A percentile compares a stretch with the other conserved stretches of the same genome.
Conservation (phyloP, 2,888 invertebrate genomes). For the Erpobdella octoculata region DNA sequence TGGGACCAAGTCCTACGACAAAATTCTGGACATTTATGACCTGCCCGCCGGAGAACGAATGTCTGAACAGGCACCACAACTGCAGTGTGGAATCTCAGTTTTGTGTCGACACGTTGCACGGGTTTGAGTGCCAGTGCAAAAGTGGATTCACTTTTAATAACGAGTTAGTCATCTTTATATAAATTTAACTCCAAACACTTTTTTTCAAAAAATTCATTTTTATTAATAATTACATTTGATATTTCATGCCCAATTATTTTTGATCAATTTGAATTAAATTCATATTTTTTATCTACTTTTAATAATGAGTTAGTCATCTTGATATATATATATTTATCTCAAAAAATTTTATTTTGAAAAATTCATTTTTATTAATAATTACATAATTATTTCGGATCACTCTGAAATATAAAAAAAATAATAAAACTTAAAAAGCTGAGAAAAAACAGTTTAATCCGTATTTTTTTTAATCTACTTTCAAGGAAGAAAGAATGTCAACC, state of each 20-base stretch:
- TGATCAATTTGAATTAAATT: too few relatives aligned
- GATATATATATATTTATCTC: too few relatives aligned
- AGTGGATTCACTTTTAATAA: constrained; percentile 45
- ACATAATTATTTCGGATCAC: too few relatives aligned
- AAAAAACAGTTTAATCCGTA: background rate
- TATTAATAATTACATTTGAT: background rate
- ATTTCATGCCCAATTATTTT: too few relatives aligned
- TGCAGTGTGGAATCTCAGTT: constrained; percentile 78
- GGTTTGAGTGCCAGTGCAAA: constrained; percentile 75
- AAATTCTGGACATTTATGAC: constrained; percentile 86
- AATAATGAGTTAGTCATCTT: constrained; percentile 31
- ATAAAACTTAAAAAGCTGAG: too few relatives aligned
- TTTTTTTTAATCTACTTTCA: background rate
- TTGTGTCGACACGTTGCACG: constrained; percentile 68
- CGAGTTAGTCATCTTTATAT: too few relatives aligned
- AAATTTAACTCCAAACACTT: too few relatives aligned
- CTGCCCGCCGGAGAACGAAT: constrained; percentile 88
- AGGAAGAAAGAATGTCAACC: constrained; percentile 45
- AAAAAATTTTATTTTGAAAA: too few relatives aligned
- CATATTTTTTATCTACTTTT: constrained; percentile 45
- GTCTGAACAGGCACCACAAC: constrained; percentile 78
- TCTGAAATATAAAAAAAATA: too few relatives aligned
- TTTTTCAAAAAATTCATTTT: too few relatives aligned
- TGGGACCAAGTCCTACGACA: too few relatives aligned
- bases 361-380: background rate